Percentiles rank a stretch among this genome's conserved stretches.
These are phyloP conservation scores for Lithobates pipiens DNA, from an alignment of 2,797 vertebrate genomes.

Conservation along the genomic window DNA sequence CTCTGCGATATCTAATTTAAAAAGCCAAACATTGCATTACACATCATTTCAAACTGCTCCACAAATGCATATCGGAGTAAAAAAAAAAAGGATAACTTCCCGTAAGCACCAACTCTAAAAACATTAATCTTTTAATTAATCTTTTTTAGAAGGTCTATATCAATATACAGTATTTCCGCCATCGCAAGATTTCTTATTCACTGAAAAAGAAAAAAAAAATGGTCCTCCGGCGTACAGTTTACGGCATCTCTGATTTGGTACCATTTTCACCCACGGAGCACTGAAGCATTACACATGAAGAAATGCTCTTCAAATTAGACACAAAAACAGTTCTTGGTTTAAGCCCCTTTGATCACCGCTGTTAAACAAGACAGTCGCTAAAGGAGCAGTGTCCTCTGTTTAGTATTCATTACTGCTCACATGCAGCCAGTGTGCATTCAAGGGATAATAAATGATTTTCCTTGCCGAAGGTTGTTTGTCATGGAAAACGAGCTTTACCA, in stretches of 20 bases:
- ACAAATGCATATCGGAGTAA: neutral
- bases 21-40: neutral
- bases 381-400: slow-evolving; percentile 56
- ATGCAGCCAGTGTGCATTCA: slow-evolving; percentile 60
- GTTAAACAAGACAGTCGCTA: slow-evolving; percentile 56
- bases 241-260: slow-evolving; percentile 6
- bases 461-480: slow-evolving; percentile 63
- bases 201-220: neutral
- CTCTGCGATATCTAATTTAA: neutral
- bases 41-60: neutral
- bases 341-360: slow-evolving; percentile 46
- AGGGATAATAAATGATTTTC: slow-evolving; percentile 63
- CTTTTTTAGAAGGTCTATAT: neutral
- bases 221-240: neutral
- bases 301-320: slow-evolving; percentile 51
- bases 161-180: neutral
- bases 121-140: neutral
- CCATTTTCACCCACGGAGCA: neutral
- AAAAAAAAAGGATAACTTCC: neutral
- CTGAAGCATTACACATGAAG: neutral
- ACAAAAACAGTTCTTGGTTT: slow-evolving; percentile 43
- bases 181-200: neutral
- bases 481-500: slow-evolving; percentile 60
- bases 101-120: neutral
- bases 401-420: slow-evolving; percentile 62